Conservation (phyloP, 2,888 invertebrate species). For the Nemurella pictetii region DNA sequence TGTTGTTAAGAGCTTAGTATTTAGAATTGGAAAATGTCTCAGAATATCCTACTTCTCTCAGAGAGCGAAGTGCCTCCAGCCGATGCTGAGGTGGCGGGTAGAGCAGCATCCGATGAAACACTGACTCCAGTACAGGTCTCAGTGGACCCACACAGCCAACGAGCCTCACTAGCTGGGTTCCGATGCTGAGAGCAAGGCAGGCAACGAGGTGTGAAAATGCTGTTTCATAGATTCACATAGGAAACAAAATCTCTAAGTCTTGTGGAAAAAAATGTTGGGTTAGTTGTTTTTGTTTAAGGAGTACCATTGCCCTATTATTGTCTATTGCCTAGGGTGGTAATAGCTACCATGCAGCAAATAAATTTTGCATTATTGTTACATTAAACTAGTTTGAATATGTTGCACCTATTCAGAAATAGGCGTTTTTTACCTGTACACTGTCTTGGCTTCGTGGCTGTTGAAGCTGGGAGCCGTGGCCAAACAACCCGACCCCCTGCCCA, state of each 20-base stretch:
- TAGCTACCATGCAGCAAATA: too few species aligned
- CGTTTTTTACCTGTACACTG: slow-evolving; percentile 75
- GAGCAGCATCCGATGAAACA: slow-evolving; percentile 90
- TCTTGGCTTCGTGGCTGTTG: slow-evolving; percentile 83
- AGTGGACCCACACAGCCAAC: slow-evolving; percentile 87
- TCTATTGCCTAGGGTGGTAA: too few species aligned
- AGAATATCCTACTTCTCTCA: slow-evolving; percentile 68
- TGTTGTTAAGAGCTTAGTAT: neutral
- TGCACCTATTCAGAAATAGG: too few species aligned
- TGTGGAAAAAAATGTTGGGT: too few species aligned
- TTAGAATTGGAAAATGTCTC: neutral
- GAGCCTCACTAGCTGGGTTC: slow-evolving; percentile 82
- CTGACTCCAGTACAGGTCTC: slow-evolving; percentile 87
- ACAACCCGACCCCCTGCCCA: slow-evolving; percentile 70
- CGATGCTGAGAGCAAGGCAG: slow-evolving; percentile 66
- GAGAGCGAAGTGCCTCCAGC: slow-evolving; percentile 80
- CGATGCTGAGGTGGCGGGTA: slow-evolving; percentile 85
- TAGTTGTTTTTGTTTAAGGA: too few species aligned
- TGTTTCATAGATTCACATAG: neutral
- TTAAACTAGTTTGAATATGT: too few species aligned
- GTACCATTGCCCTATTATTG: too few species aligned
- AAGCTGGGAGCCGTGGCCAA: slow-evolving; percentile 74
- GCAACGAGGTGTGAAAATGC: neutral
- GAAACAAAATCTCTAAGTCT: too few species aligned
- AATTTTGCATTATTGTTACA: too few species aligned